Base-by-base conservation (phyloP, 2,113 vertebrate genomes). In the Notarius quadriscutis region DNA sequence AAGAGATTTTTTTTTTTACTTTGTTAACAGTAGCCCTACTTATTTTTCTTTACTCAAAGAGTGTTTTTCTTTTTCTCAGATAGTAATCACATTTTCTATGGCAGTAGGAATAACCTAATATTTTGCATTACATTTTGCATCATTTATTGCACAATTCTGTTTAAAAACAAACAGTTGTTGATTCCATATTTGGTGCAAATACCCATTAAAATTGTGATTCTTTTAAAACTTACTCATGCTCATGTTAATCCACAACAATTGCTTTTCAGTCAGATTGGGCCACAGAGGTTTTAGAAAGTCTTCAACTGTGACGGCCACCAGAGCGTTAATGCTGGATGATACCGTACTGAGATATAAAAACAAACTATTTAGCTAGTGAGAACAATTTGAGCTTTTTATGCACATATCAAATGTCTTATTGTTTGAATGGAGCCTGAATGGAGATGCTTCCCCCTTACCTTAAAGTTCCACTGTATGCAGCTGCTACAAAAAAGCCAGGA, bases 401-500 rank as follows among this genome's bases (percentile, higher is more conserved):
- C 12, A 2, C 17, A 48, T 18, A 58, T 51, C n/a, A 65, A 53
- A 65, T 86, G 74, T 63, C 2, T 81, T 67, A 51, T 34, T 27
- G 53, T 65, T 67, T 81, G 9, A 41, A 55, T 81, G 48, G 20
- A 50, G 50, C 5, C 12, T 57, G 41, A 87, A 78, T 83, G 14
- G 10, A 27, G 55, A 25, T 81, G 48, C 14, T 80, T 50, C 0
- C 80, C 84, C 83, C 81, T 95, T 94, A 99, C 98, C 98, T 99
- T 83, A 99, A 94, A 0, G 98, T 99, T 0, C 98, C 98, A 83
- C 98, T 99, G 93, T 99, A 99, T 50, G 96, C 97, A 87, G 97
- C 96, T 86, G 98, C 97, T 91, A 99, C 97, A 93, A 99, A 99
- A 90, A 99, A 95, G 2, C 98, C 98, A 0, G 98, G 97, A 72